phyloP scores from a whole-genome alignment of 2,888 invertebrate species.

The Prosapia bicincta region DNA sequence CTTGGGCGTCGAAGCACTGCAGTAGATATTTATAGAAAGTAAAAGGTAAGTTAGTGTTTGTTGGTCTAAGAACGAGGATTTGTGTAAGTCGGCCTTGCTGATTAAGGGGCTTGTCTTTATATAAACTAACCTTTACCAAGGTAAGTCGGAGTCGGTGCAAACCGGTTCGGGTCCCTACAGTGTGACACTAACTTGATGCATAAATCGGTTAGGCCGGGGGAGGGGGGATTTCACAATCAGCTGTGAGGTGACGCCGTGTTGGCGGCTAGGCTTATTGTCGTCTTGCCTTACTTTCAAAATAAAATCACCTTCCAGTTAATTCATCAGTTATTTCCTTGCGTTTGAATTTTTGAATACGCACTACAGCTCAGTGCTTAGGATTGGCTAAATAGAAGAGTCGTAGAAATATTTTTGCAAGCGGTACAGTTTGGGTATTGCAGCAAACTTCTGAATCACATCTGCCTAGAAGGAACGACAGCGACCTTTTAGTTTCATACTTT shows the following conservation, averaged over 20 bases:
- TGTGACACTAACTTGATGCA: conserved; percentile 4
- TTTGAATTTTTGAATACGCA: no score
- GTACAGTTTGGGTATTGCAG: no score
- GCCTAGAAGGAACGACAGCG: no score
- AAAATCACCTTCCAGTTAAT: not conserved
- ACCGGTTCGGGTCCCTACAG: not conserved
- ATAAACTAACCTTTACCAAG: conserved; percentile 2
- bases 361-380: no score
- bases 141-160: not conserved
- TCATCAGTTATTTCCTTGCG: no score
- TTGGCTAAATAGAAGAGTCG: no score
- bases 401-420: no score
- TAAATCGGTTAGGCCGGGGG: not conserved
- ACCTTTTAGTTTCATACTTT: no score
- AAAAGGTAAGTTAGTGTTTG: not conserved
- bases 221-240: conserved; percentile 5
- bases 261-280: not conserved
- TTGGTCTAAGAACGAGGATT: not conserved
- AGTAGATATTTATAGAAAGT: not conserved
- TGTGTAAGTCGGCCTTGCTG: not conserved
- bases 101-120: conserved; percentile 2
- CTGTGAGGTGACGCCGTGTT: conserved; percentile 9
- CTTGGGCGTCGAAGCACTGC: no score
- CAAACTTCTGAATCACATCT: no score
- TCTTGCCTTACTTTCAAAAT: not conserved